Percentiles rank a stretch among this genome's conserved stretches.
phyloP scores from a whole-genome alignment of 1,140 invertebrate species.

The Eubasilissa regina region DNA sequence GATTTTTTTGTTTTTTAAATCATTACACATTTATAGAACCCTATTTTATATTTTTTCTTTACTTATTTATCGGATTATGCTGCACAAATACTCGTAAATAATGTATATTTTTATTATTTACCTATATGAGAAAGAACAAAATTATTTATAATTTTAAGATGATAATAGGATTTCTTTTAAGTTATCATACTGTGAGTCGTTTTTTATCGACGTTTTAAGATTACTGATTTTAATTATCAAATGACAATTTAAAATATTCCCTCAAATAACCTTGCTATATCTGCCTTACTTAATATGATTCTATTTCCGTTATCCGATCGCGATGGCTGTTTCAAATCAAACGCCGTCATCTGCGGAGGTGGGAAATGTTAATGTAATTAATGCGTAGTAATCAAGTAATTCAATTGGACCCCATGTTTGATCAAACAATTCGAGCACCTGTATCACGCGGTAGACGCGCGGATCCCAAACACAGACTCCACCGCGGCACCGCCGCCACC shows the following conservation, averaged over 20 bases:
- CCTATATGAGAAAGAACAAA: too few species aligned
- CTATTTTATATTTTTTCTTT: too few species aligned
- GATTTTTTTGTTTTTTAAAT: too few species aligned
- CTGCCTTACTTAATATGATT: not conserved
- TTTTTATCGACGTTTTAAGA: too few species aligned
- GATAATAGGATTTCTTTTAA: too few species aligned
- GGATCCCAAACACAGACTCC: slow-evolving; percentile 15
- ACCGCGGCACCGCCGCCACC: not conserved
- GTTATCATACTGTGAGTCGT: too few species aligned
- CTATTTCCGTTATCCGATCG: not conserved
- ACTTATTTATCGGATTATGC: too few species aligned
- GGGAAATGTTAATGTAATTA: slow-evolving; percentile 42
- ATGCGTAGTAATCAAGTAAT: slow-evolving; percentile 47
- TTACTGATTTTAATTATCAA: not conserved
- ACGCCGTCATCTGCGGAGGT: slow-evolving; percentile 21
- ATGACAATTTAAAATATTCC: not conserved
- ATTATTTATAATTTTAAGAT: too few species aligned
- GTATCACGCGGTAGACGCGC: slow-evolving; percentile 9
- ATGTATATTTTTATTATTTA: too few species aligned
- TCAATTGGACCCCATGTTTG: slow-evolving; percentile 40
- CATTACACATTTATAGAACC: too few species aligned
- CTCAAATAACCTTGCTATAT: not conserved
- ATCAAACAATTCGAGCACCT: slow-evolving; percentile 43
- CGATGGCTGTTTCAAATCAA: not conserved
- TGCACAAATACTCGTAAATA: too few species aligned